These are phyloP conservation scores for Condylura cristata DNA, from an alignment of 2,113 vertebrate genomes.

Conservation along the genomic window DNA sequence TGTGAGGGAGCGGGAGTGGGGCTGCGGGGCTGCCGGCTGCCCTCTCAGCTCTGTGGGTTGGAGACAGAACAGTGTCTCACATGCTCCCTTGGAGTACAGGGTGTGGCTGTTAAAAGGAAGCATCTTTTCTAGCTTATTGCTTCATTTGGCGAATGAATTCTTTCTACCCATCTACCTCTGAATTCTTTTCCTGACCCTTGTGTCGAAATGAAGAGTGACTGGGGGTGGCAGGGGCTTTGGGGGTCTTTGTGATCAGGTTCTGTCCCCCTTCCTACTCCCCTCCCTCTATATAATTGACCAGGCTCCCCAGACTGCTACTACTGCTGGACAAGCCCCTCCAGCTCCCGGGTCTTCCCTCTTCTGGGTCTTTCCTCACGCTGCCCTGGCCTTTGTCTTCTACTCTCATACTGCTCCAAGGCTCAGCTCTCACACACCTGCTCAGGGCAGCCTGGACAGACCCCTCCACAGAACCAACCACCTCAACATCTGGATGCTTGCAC, in stretches of 20 bases:
- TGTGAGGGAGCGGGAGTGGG: background rate
- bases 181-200: background rate
- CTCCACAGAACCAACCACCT: background rate
- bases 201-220: background rate
- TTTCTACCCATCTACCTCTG: background rate
- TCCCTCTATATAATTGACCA: accelerated
- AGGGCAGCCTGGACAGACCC: background rate
- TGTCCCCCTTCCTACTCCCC: background rate
- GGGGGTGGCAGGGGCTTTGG: background rate
- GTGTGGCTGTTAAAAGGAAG: background rate
- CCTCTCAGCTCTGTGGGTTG: background rate
- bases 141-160: background rate
- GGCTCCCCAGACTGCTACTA: background rate
- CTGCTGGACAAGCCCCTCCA: background rate
- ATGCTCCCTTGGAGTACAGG: background rate
- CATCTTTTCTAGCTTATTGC: background rate
- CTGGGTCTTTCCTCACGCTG: background rate
- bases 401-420: background rate
- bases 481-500: background rate
- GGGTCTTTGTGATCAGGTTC: background rate
- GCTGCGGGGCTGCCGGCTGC: background rate
- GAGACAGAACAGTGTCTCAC: background rate
- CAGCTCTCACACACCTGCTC: background rate
- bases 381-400: background rate
- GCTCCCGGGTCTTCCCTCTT: background rate